Conservation (phyloP, 1,140 invertebrate species). For the Cydia fagiglandana region DNA sequence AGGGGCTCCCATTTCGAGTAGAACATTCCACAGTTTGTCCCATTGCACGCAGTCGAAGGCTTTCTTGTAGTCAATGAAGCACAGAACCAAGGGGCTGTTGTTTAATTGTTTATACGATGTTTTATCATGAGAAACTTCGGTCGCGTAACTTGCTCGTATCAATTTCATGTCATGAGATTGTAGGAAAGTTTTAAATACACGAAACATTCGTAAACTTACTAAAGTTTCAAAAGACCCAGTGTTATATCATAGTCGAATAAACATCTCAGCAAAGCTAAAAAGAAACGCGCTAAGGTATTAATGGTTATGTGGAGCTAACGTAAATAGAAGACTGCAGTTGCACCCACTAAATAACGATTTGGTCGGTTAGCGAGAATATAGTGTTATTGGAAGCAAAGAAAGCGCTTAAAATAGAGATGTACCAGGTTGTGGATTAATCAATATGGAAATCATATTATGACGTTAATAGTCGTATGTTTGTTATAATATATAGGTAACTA, state of each 20-base stretch:
- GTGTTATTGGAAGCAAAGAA: slow-evolving; percentile 14
- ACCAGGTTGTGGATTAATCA: not conserved
- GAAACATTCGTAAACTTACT: too few relatives aligned
- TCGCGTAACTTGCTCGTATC: slow-evolving; percentile 26
- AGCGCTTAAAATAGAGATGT: not conserved
- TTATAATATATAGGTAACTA: too few relatives aligned
- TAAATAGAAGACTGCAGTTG: not conserved
- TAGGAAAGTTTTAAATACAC: too few relatives aligned
- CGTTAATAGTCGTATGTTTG: too few relatives aligned
- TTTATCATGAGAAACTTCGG: not conserved
- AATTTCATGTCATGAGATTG: not conserved
- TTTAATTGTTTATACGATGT: not conserved
- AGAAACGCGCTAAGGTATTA: not conserved
- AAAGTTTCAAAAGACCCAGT: not conserved
- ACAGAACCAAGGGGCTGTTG: too few relatives aligned
- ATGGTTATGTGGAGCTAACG: not conserved
- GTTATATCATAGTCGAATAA: not conserved
- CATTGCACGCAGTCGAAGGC: too few relatives aligned
- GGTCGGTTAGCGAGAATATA: slow-evolving; percentile 17
- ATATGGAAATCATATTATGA: too few relatives aligned
- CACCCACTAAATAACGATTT: slow-evolving; percentile 21
- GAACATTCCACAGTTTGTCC: too few relatives aligned
- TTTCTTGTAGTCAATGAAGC: too few relatives aligned
- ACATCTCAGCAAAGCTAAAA: not conserved
- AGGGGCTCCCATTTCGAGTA: too few relatives aligned